Evolutionary conservation across 2,113 vertebrate genomes (phyloP).

Genomic region (Ailurus styani): DNA sequence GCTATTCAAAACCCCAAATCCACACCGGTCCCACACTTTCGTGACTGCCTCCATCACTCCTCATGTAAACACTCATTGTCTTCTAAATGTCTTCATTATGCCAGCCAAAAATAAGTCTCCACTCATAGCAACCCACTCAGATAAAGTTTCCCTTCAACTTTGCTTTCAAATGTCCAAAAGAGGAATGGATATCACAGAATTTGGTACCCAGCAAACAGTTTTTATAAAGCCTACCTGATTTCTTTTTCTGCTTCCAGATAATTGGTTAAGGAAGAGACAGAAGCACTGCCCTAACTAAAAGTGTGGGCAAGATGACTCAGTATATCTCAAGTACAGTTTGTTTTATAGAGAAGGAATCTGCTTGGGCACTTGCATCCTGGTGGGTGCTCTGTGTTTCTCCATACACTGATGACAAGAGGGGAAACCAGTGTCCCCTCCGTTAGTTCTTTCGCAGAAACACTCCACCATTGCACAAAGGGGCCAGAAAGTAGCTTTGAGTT

Average conservation of each 20-base stretch:
- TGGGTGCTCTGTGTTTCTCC: conserved; percentile 43
- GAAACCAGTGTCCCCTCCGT: conserved; percentile 38
- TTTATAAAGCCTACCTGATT: neutral
- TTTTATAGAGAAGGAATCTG: neutral
- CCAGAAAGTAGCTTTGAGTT: conserved; percentile 63
- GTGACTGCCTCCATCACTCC: neutral
- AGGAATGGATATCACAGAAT: neutral
- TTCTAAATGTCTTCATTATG: conserved; percentile 48
- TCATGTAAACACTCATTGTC: conserved; percentile 43
- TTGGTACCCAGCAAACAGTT: neutral
- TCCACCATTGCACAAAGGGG: conserved; percentile 43
- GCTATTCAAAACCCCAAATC: conserved; percentile 19
- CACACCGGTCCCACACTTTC: conserved; percentile 36
- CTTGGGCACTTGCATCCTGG: neutral
- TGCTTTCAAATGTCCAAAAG: neutral
- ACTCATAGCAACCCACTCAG: conserved; percentile 33
- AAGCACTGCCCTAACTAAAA: neutral
- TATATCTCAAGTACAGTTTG: neutral
- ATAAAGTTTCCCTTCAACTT: conserved; percentile 15
- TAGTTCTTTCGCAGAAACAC: conserved; percentile 38
- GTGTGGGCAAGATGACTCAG: neutral
- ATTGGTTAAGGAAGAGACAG: neutral
- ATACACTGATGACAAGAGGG: neutral
- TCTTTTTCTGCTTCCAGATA: neutral
- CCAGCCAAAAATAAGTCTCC: conserved; percentile 52